Evolutionary conservation across 1,140 invertebrate species (phyloP), one percentile per base, ranked within the genome.

Genomic region (Cyclina sinensis): DNA sequence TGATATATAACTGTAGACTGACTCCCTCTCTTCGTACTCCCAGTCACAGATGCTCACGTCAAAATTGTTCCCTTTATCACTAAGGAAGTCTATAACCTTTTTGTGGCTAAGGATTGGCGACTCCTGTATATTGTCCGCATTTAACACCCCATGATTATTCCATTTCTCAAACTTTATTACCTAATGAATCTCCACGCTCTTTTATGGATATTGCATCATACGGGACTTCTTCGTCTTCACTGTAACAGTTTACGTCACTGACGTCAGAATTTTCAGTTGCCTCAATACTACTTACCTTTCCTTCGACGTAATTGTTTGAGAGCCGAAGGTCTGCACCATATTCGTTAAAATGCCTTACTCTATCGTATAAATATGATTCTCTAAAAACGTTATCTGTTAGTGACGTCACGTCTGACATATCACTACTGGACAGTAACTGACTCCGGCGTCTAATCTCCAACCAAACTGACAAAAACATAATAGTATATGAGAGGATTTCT

Each of bases 41-140:
- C 65, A 70, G 35, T 70, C 65, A 30, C 30, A 30, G 16, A 70
- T 70, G 12, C 21, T 70, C 11, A 70, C 30, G 35, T 70, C 65
- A 70, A 70, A 70, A 5, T 70, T 32, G 35, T 70, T 70, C 14
- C 65, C 65, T 7, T 30, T 37, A 30, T 70, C 65, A 35, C 21
- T 70, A 2, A 70, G 65, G 35, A 70, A 70, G 30, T 70, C 65
- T 32, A 70, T 32, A 12, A 70, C 65, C 35, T 70, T 70, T 70
- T 70, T 35, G 35, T 70, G 65, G 9, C 21, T 27, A 7, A 70
- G 9, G 16, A 70, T 70, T 30, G 65, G 65, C 27, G 65, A 70
- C 16, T 70, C 32, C 24, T 70, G 27, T 3, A 70, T n/a, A 37
- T 70, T 37, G 3, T 70, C 65, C 21, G 30, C 30, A 70, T 70